These are phyloP conservation scores for Sebastes vulpes DNA, from an alignment of 2,797 vertebrate genomes.

Conservation along the genomic window DNA sequence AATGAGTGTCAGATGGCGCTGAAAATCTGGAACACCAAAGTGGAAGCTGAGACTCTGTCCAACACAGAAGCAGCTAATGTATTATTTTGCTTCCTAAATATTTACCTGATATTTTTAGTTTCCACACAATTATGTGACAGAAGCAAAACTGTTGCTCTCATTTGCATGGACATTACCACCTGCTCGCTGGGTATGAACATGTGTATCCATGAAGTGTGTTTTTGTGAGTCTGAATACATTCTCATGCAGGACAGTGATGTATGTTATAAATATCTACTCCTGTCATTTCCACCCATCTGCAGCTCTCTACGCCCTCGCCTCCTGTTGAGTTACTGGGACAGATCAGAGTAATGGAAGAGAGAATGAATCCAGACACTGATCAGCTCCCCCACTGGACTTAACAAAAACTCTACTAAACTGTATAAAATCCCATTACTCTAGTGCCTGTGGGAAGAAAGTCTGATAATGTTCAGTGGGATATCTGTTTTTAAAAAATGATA, in stretches of 20 bases:
- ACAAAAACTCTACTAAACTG: slow-evolving; percentile 54
- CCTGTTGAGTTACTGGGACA: slow-evolving; percentile 39
- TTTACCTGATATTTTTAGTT: background rate
- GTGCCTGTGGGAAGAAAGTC: background rate
- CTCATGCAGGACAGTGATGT: slow-evolving; percentile 30
- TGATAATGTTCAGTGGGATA: slow-evolving; percentile 12
- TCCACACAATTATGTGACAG: background rate
- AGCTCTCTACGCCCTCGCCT: slow-evolving; percentile 10
- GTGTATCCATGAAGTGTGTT: background rate
- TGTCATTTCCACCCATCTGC: slow-evolving; percentile 38
- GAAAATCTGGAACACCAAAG: background rate
- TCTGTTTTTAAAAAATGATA: slow-evolving; percentile 18
- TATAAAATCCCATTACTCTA: slow-evolving; percentile 29
- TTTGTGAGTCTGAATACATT: background rate
- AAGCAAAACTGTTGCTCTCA: background rate
- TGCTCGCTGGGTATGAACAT: background rate
- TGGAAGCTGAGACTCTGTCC: accelerated
- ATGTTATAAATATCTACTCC: slow-evolving; percentile 21
- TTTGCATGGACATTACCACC: background rate
- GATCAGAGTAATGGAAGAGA: slow-evolving; percentile 65
- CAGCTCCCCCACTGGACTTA: slow-evolving; percentile 34
- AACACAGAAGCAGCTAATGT: background rate
- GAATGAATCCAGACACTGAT: slow-evolving; percentile 67
- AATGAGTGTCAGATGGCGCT: background rate
- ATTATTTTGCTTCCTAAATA: background rate